phyloP scores from a whole-genome alignment of 1,140 invertebrate species.

The Tetramorium alpestre region DNA sequence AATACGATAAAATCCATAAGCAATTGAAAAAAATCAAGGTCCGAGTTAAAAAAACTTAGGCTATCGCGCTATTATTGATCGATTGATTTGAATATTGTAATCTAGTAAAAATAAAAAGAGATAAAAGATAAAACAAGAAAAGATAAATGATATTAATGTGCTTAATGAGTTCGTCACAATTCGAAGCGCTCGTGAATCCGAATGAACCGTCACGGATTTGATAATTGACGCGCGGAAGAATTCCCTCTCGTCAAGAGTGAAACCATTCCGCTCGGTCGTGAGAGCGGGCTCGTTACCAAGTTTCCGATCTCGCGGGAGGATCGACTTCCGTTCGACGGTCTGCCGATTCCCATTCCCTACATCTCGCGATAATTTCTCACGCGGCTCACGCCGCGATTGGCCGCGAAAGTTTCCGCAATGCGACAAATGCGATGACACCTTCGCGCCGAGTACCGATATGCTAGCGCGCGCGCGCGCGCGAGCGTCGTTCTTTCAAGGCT shows the following conservation, averaged over 20 bases:
- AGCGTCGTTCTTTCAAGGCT: not conserved
- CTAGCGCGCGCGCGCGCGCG: not conserved
- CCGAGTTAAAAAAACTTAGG: no score
- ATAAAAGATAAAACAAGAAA: not conserved
- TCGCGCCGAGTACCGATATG: slow-evolving; percentile 21
- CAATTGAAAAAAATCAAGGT: no score
- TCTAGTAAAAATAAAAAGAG: not conserved
- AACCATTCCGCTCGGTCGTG: slow-evolving; percentile 39
- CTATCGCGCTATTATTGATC: not conserved
- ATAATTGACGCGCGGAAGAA: slow-evolving; percentile 22
- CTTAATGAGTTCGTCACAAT: not conserved
- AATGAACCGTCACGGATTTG: not conserved
- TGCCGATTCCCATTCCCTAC: slow-evolving; percentile 29
- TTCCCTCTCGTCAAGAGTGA: slow-evolving; percentile 42
- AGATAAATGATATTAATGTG: not conserved
- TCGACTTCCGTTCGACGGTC: slow-evolving; percentile 62
- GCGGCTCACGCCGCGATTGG: slow-evolving; percentile 53
- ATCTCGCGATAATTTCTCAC: slow-evolving; percentile 63
- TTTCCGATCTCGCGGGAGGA: slow-evolving; percentile 67
- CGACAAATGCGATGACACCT: slow-evolving; percentile 61
- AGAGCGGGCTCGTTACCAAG: slow-evolving; percentile 66
- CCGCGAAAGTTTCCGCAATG: slow-evolving; percentile 70
- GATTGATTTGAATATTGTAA: not conserved
- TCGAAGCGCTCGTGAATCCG: not conserved
- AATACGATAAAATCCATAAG: no score